A percentile compares a stretch with the other conserved stretches of the same genome.
Evolutionary conservation across 2,113 vertebrate genomes (phyloP).

Genomic region (Oncorhynchus masou): DNA sequence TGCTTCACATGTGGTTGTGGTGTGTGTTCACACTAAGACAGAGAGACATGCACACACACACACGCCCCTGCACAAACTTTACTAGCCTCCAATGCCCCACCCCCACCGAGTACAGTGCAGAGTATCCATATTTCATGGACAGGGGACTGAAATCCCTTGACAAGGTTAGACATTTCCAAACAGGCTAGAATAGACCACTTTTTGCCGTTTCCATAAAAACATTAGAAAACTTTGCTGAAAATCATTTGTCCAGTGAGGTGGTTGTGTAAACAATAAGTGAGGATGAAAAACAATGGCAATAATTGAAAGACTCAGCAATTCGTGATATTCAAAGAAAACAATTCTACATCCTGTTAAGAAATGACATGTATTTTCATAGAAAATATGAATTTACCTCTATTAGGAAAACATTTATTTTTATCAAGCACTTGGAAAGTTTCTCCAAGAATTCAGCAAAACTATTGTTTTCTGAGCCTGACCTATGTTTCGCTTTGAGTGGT

Average conservation of each 20-base stretch:
- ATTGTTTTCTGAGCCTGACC: constrained; percentile 28
- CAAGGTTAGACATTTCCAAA: constrained; percentile 17
- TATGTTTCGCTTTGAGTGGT: constrained; percentile 39
- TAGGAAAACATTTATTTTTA: constrained; percentile 36
- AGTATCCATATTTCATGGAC: constrained; percentile 25
- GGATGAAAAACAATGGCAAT: constrained; percentile 23
- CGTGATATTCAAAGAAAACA: constrained; percentile 53
- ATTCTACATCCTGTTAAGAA: constrained; percentile 44
- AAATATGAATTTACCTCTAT: constrained; percentile 34
- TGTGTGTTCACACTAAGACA: background rate
- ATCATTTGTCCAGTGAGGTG: constrained; percentile 13
- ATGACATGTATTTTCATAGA: constrained; percentile 45
- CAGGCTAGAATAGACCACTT: constrained; percentile 2
- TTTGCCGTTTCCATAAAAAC: constrained; percentile 2
- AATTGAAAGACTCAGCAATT: constrained; percentile 45
- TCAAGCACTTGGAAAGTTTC: constrained; percentile 20
- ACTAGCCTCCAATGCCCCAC: constrained; percentile 1
- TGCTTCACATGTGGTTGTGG: constrained; percentile 2
- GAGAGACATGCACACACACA: too few relatives aligned
- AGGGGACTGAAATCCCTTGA: constrained; percentile 32
- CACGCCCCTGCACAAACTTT: constrained; percentile 24
- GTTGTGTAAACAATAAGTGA: constrained; percentile 4
- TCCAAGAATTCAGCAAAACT: constrained; percentile 21
- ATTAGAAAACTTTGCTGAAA: constrained; percentile 7
- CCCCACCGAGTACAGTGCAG: background rate